A percentile compares a stretch with the other conserved stretches of the same genome.
phyloP scores from a whole-genome alignment of 2,797 vertebrate species.

The Rhinatrema bivittatum region DNA sequence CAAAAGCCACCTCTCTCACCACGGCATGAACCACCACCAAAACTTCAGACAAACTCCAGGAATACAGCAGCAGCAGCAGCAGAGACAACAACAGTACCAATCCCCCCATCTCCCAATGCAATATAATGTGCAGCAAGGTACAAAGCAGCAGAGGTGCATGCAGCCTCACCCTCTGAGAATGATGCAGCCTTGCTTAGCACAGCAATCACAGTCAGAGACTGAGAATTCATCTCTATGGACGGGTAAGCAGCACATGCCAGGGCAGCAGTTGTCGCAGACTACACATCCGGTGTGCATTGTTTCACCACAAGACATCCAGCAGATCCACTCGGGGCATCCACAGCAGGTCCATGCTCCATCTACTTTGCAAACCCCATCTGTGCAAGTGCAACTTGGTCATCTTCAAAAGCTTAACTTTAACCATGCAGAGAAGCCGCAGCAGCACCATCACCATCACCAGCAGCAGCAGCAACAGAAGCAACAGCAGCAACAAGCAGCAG shows the following conservation, averaged over 20 bases:
- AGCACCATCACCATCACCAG: constrained; percentile 14
- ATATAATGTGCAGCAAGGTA: constrained; percentile 30
- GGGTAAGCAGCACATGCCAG: constrained; percentile 27
- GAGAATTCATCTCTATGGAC: constrained; percentile 14
- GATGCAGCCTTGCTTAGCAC: constrained; percentile 38
- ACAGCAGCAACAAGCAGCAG: constrained; percentile 14
- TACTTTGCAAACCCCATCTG: constrained; percentile 38
- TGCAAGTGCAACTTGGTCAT: constrained; percentile 52
- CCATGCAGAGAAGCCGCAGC: constrained; percentile 32
- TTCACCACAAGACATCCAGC: constrained; percentile 39
- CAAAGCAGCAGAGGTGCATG: constrained; percentile 35
- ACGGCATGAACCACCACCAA: constrained; percentile 31
- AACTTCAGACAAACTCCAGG: constrained; percentile 51
- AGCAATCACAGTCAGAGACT: constrained; percentile 9
- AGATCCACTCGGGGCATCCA: constrained; percentile 30
- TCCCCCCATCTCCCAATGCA: constrained; percentile 39
- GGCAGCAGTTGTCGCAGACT: constrained; percentile 38
- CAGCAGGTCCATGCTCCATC: constrained; percentile 43
- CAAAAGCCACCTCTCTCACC: constrained; percentile 44
- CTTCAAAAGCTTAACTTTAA: constrained; percentile 47
- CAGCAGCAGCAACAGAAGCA: constrained; percentile 34
- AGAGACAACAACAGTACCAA: too few relatives aligned
- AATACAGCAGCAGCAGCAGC: constrained; percentile 23
- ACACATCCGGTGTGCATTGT: constrained; percentile 46
- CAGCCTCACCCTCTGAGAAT: constrained; percentile 38